Evolutionary conservation across 2,113 vertebrate species (phyloP).

Genomic region (Argyrosomus japonicus): DNA sequence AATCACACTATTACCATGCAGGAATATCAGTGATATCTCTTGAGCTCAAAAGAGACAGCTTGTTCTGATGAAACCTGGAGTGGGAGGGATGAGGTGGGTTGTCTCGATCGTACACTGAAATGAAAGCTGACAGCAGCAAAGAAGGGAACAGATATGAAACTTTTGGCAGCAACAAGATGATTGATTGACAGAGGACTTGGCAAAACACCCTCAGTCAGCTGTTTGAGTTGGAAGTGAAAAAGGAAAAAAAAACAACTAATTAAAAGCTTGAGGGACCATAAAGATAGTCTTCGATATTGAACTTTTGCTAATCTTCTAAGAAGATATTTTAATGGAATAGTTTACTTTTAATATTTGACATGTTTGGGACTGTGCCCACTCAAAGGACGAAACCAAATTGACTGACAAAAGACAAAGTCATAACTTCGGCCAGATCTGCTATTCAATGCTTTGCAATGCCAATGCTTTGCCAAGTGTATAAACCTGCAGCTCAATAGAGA

Average conservation of each 20-base stretch:
- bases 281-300: not conserved
- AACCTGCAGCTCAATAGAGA: slow-evolving; percentile 53
- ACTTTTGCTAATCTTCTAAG: slow-evolving; percentile 4
- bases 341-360: slow-evolving; percentile 27
- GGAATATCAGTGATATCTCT: too few relatives aligned
- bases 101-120: not conserved
- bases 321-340: slow-evolving; percentile 2
- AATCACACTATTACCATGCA: too few relatives aligned
- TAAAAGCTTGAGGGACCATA: not conserved
- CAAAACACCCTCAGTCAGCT: not conserved
- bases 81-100: not conserved
- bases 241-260: not conserved
- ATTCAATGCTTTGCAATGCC: slow-evolving; percentile 12
- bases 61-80: not conserved
- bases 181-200: not conserved
- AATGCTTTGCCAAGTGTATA: slow-evolving; percentile 43
- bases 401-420: slow-evolving; percentile 54
- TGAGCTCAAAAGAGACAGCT: not conserved
- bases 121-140: not conserved
- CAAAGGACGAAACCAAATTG: slow-evolving; percentile 1
- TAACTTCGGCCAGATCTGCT: slow-evolving; percentile 44
- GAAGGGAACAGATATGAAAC: not conserved
- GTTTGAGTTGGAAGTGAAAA: not conserved
- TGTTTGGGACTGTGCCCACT: slow-evolving; percentile 23
- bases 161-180: not conserved